Percentiles rank a stretch among this genome's conserved stretches.
These are phyloP conservation scores for Notechis scutatus DNA, from an alignment of 2,113 vertebrate genomes.

Conservation along the genomic window DNA sequence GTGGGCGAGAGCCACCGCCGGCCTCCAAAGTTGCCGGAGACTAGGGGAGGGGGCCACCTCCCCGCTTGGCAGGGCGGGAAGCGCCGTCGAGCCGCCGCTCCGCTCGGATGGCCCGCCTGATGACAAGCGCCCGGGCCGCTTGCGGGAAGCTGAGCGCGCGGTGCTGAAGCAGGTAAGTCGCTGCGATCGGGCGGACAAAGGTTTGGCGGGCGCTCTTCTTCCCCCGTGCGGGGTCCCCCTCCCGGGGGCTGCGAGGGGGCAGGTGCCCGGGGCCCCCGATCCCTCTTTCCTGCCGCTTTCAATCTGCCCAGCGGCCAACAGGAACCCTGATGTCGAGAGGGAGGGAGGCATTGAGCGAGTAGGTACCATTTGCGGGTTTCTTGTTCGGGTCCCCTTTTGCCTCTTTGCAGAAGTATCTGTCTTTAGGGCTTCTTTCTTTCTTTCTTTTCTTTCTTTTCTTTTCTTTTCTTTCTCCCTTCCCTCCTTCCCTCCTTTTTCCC, in stretches of 20 bases:
- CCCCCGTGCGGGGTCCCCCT: no score
- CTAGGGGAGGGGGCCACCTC: not conserved
- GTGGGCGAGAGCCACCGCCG: slow-evolving; percentile 37
- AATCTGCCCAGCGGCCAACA: not conserved
- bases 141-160: not conserved
- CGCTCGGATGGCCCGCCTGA: not conserved
- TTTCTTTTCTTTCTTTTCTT: no score
- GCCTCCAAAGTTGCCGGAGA: not conserved
- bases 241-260: not conserved
- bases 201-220: not conserved
- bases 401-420: not conserved
- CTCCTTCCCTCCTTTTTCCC: rapidly evolving
- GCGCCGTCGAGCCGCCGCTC: not conserved
- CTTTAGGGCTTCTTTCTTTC: not conserved
- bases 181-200: not conserved
- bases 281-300: not conserved
- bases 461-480: no score
- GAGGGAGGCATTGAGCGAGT: not conserved
- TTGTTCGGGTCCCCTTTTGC: not conserved
- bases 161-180: not conserved
- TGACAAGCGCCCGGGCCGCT: not conserved
- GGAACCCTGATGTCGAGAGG: not conserved
- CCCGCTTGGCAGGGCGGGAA: not conserved
- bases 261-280: not conserved
- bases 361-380: not conserved